Percentiles rank a stretch among this genome's conserved stretches.
Evolutionary conservation across 2,113 vertebrate genomes (phyloP).

Genomic region (Pelusios castaneus): DNA sequence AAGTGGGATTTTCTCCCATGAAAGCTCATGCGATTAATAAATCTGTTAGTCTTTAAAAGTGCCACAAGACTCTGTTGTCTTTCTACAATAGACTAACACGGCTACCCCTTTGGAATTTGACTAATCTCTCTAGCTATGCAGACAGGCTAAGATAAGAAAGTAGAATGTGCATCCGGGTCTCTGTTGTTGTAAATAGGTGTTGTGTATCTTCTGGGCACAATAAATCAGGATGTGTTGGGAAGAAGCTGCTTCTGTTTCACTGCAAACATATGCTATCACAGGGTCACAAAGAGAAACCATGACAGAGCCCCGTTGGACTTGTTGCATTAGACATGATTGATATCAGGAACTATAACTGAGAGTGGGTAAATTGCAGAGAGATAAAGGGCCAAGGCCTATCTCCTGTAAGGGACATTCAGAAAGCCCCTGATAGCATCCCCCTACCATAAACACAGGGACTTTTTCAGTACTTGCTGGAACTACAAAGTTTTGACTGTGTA

Average conservation of each 20-base stretch:
- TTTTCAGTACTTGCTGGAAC: slow-evolving; percentile 49
- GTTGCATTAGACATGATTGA: not conserved
- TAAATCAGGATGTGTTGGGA: not conserved
- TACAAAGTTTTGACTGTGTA: slow-evolving; percentile 54
- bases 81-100: too few relatives aligned
- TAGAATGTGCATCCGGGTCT: not conserved
- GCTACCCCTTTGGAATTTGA: too few relatives aligned
- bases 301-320: not conserved
- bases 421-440: not conserved
- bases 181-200: not conserved
- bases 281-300: not conserved
- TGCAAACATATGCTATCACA: not conserved
- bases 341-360: not conserved
- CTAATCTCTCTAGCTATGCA: not conserved
- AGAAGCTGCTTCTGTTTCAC: not conserved
- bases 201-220: not conserved
- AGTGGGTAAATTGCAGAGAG: not conserved
- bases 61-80: too few relatives aligned
- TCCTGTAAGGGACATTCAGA: not conserved
- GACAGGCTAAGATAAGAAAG: not conserved
- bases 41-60: too few relatives aligned
- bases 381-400: not conserved
- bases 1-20: too few relatives aligned
- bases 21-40: too few relatives aligned
- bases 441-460: not conserved